Conservation (phyloP, 2,888 invertebrate genomes). For the Byasa hedistus region DNA sequence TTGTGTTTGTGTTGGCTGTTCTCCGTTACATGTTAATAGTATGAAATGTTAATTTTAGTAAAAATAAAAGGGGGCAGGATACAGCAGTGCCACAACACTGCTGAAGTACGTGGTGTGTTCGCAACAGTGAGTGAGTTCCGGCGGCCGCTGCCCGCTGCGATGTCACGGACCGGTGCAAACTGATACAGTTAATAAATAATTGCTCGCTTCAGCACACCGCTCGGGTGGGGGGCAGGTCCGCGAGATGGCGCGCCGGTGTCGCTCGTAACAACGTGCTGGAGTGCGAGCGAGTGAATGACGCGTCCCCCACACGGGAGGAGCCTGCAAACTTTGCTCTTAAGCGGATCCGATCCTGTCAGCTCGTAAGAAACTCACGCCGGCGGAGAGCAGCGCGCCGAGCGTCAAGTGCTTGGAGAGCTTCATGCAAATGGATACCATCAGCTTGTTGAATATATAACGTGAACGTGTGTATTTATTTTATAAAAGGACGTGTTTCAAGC, state of each 20-base stretch:
- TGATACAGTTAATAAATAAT: constrained; percentile 25
- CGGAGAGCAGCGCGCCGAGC: neutral
- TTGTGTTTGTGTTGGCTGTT: too few species aligned
- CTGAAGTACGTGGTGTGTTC: neutral
- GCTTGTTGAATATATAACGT: neutral
- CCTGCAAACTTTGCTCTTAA: constrained; percentile 15
- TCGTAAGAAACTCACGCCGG: constrained; percentile 4
- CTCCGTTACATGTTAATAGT: too few species aligned
- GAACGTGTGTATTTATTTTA: too few species aligned
- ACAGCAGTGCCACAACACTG: too few species aligned
- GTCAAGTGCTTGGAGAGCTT: neutral
- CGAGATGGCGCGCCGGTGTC: constrained; percentile 5
- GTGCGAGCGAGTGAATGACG: constrained; percentile 13
- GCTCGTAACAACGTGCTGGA: neutral
- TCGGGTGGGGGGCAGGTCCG: neutral
- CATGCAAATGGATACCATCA: neutral
- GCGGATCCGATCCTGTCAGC: constrained; percentile 12
- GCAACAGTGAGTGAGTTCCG: too few species aligned
- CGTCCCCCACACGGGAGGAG: neutral
- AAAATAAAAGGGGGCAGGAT: too few species aligned
- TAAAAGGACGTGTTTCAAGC: too few species aligned
- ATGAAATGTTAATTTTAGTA: too few species aligned
- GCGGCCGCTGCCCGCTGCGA: neutral
- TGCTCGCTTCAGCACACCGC: neutral
- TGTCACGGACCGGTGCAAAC: constrained; percentile 24